Conservation (phyloP, 2,113 vertebrate species). For the Chlorodrepanis virens region DNA sequence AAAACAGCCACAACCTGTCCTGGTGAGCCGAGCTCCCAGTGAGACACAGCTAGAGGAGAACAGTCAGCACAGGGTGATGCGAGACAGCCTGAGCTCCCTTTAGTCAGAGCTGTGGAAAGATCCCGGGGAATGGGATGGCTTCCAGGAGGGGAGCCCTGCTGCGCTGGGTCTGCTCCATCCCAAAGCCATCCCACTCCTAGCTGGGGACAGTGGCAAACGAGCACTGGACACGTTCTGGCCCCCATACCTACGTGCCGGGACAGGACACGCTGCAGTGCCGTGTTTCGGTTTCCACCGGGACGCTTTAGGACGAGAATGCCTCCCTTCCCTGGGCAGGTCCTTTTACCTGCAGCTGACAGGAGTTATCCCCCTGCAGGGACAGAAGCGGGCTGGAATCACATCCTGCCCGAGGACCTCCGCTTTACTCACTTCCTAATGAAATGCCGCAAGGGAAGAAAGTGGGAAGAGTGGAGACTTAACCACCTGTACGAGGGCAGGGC, state of each 20-base stretch:
- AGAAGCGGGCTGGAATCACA: not conserved
- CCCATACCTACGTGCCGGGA: not conserved
- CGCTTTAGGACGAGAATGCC: not conserved
- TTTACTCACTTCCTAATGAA: not conserved
- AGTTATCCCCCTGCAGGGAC: not conserved
- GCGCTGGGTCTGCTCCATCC: not conserved
- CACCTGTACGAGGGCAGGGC: fast-evolving
- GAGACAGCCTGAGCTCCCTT: not conserved
- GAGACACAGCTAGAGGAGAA: not conserved
- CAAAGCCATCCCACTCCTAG: not conserved
- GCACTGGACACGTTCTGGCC: not conserved
- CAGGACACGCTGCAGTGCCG: not conserved
- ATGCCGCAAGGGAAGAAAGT: fast-evolving
- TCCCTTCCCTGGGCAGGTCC: not conserved
- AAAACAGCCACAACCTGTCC: not conserved
- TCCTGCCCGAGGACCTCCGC: not conserved
- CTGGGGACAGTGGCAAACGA: not conserved
- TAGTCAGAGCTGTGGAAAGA: not conserved
- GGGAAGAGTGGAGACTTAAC: not conserved
- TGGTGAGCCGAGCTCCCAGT: not conserved
- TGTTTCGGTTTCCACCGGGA: not conserved
- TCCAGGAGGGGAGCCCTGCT: not conserved
- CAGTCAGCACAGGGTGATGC: not conserved
- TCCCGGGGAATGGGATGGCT: not conserved
- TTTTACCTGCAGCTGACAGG: not conserved